Conservation (phyloP, 2,888 invertebrate species). For the Agrypnus murinus region DNA sequence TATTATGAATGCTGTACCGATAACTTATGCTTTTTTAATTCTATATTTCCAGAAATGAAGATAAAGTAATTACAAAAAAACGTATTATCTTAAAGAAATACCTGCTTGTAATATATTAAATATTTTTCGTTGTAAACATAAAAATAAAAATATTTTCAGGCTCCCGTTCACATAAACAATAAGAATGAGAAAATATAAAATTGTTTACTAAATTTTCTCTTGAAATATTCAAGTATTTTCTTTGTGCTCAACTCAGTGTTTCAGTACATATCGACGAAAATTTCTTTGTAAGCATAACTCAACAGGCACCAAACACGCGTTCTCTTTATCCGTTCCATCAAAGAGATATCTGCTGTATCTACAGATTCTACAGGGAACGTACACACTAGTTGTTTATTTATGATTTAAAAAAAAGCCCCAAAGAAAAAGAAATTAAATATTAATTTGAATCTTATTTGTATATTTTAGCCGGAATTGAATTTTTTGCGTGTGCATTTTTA, state of each 20-base stretch:
- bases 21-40: no score
- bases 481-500: neutral
- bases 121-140: no score
- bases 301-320: neutral
- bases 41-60: no score
- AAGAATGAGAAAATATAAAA: neutral
- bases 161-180: no score
- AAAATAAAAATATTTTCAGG: no score
- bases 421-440: neutral
- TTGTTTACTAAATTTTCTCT: neutral
- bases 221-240: neutral
- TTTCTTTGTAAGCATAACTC: neutral
- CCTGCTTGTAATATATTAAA: no score
- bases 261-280: slow-evolving; percentile 1
- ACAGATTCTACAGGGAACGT: neutral
- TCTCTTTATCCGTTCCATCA: neutral
- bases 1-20: no score
- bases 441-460: neutral
- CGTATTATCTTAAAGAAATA: no score
- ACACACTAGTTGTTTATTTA: slow-evolving; percentile 16
- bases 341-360: slow-evolving; percentile 2
- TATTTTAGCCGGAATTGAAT: neutral
- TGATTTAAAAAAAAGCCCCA: neutral
- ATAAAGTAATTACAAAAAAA: no score
- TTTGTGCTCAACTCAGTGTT: slow-evolving; percentile 2